Evolutionary conservation across 2,888 invertebrate genomes (phyloP).

Genomic region (Gymnocheta viridis): DNA sequence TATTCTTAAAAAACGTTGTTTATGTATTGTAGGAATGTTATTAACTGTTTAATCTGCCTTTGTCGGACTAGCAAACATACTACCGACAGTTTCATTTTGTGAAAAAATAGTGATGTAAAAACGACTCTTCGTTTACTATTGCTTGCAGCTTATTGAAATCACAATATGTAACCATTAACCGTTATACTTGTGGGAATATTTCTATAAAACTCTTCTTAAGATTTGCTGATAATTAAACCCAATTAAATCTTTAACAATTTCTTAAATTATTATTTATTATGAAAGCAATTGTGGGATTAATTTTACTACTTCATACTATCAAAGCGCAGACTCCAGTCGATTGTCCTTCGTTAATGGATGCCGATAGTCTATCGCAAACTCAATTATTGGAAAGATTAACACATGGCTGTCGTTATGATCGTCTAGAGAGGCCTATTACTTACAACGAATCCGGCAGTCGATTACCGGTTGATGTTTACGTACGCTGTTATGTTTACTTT

Average conservation of each 20-base stretch:
- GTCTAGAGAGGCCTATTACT: constrained; percentile 85
- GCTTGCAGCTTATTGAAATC: too few species aligned
- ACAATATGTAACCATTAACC: constrained; percentile 7
- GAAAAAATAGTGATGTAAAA: background rate
- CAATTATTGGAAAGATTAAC: constrained; percentile 88
- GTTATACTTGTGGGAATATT: constrained; percentile 22
- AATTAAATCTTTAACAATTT: background rate
- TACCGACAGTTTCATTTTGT: too few species aligned
- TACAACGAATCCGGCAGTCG: constrained; percentile 80
- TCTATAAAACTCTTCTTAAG: too few species aligned
- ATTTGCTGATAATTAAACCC: background rate
- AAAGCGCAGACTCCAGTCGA: constrained; percentile 62
- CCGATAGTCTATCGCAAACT: constrained; percentile 87
- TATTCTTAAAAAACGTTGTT: too few species aligned
- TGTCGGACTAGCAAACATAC: too few species aligned
- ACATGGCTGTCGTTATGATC: constrained; percentile 89
- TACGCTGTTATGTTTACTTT: constrained; percentile 91
- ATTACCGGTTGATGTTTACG: constrained; percentile 87
- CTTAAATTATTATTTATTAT: background rate
- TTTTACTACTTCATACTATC: constrained; percentile 25
- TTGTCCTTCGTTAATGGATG: constrained; percentile 84
- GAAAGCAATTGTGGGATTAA: background rate
- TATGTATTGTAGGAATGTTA: too few species aligned
- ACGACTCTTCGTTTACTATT: background rate
- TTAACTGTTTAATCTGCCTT: too few species aligned